Evolutionary conservation across 1,140 invertebrate species (phyloP).

Genomic region (Bombus breviceps): DNA sequence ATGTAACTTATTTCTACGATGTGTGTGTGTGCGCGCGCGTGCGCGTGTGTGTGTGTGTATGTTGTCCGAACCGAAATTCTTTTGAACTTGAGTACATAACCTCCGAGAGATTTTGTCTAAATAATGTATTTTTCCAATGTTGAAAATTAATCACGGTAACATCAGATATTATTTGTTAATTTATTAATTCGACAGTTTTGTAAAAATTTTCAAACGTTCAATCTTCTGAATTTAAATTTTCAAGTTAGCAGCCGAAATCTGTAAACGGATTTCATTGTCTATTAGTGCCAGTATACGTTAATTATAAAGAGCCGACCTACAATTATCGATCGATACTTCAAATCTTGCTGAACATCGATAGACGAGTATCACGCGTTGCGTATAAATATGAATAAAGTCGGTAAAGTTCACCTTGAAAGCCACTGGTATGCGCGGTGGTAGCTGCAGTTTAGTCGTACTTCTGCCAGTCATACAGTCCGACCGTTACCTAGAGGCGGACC

Average conservation of each 20-base stretch:
- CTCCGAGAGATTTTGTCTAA: not conserved
- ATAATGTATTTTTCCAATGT: not conserved
- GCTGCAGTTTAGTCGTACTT: conserved; percentile 57
- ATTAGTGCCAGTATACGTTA: not conserved
- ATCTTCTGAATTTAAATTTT: not conserved
- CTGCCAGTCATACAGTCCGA: conserved; percentile 57
- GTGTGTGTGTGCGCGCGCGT: too few relatives aligned
- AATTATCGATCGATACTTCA: not conserved
- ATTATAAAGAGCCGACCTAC: too few relatives aligned
- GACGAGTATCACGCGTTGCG: not conserved
- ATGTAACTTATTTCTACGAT: not conserved
- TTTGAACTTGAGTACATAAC: not conserved
- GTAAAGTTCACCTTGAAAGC: conserved; percentile 55
- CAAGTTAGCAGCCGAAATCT: too few relatives aligned
- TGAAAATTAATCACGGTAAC: not conserved
- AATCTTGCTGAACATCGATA: too few relatives aligned
- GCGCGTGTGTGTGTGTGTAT: too few relatives aligned
- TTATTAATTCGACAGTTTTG: not conserved
- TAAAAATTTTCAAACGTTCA: not conserved
- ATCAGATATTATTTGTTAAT: not conserved
- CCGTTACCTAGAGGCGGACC: conserved; percentile 63
- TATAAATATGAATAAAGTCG: conserved; percentile 44
- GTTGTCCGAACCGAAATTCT: not conserved
- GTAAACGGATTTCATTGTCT: not conserved
- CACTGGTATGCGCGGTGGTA: conserved; percentile 52